A percentile compares a stretch with the other conserved stretches of the same genome.
Conservation (phyloP, 2,113 vertebrate genomes). For the Clupea harengus region DNA sequence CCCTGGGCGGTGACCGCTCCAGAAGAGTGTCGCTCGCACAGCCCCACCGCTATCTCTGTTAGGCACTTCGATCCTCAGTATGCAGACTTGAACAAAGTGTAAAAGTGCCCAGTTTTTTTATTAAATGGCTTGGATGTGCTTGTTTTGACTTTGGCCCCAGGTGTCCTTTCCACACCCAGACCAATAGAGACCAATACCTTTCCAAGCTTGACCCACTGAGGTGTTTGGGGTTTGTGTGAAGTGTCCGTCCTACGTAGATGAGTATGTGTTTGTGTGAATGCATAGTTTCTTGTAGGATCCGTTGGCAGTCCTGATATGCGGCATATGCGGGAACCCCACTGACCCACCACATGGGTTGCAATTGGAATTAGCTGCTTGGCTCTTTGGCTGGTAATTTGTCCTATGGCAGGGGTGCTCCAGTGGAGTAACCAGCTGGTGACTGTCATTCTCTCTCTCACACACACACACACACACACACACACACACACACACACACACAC, state of each 20-base stretch:
- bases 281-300: slow-evolving; percentile 38
- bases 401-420: slow-evolving; percentile 8
- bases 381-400: slow-evolving; percentile 30
- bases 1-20: slow-evolving; percentile 26
- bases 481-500: not conserved
- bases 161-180: not conserved
- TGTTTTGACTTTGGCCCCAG: not conserved
- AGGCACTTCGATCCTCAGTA: not conserved
- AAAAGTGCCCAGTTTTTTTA: not conserved
- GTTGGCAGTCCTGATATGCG: slow-evolving; percentile 2
- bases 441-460: not conserved
- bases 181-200: not conserved
- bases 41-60: not conserved
- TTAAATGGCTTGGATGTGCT: not conserved
- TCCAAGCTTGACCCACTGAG: not conserved
- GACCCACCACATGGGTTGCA: slow-evolving; percentile 36
- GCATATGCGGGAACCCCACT: slow-evolving; percentile 28
- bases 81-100: not conserved
- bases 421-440: not conserved
- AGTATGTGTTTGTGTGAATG: slow-evolving; percentile 17
- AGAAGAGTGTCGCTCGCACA: slow-evolving; percentile 2
- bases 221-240: not conserved
- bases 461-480: not conserved
- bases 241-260: not conserved
- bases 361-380: slow-evolving; percentile 38